These are phyloP conservation scores for Myotis vivesi DNA, from an alignment of 2,797 vertebrate genomes.

Conservation along the genomic window DNA sequence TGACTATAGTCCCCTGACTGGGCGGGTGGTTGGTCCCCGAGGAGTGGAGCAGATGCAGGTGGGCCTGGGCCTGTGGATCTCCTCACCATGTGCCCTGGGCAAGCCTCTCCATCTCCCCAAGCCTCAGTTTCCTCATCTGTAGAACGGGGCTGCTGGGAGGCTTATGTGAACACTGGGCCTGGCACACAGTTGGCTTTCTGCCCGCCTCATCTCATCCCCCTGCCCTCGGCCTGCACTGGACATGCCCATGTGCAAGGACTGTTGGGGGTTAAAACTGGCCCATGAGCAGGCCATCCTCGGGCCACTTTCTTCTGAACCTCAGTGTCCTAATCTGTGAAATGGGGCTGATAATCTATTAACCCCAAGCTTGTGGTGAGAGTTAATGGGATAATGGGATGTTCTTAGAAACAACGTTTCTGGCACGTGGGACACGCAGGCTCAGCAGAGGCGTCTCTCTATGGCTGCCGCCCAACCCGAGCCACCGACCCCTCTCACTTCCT, in stretches of 20 bases:
- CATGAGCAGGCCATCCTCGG: background rate
- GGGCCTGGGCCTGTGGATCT: background rate
- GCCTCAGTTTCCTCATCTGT: background rate
- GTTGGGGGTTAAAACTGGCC: background rate
- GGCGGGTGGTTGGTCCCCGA: background rate
- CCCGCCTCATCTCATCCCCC: background rate
- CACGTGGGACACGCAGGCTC: background rate
- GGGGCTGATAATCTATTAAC: background rate
- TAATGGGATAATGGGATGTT: background rate
- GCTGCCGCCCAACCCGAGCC: background rate
- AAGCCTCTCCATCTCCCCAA: background rate
- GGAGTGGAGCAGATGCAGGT: background rate
- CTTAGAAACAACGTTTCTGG: background rate
- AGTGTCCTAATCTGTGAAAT: conserved; percentile 14
- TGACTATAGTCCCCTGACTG: background rate
- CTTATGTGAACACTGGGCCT: background rate
- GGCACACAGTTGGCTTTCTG: background rate
- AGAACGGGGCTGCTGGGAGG: background rate
- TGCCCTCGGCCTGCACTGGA: background rate
- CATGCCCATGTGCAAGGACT: background rate
- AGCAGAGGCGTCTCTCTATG: accelerated
- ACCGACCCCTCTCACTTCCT: background rate
- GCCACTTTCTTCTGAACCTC: background rate
- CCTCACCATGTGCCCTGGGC: background rate
- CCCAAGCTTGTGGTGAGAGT: background rate